Percentiles rank a stretch among this genome's conserved stretches.
Conservation (phyloP, 2,113 vertebrate species). For the Zapus hudsonius region DNA sequence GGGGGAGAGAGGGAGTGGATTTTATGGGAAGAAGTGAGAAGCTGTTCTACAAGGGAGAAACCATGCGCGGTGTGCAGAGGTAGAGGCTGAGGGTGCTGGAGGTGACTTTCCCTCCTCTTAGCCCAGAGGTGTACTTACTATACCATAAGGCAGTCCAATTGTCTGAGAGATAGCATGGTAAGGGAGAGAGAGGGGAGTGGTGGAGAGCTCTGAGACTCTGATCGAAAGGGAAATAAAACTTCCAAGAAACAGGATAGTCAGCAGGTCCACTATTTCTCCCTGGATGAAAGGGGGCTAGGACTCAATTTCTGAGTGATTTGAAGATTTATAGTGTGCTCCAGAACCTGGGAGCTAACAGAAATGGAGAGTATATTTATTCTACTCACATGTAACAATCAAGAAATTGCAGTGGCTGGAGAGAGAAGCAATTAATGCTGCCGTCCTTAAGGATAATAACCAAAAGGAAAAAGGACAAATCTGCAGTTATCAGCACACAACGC, state of each 20-base stretch:
- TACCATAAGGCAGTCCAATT: too few species aligned
- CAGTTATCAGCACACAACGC: background rate
- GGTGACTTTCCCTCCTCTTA: too few species aligned
- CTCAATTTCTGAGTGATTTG: background rate
- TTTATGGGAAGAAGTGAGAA: too few species aligned
- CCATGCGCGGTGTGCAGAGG: too few species aligned
- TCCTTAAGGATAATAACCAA: background rate
- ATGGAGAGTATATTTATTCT: background rate
- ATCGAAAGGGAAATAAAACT: too few species aligned
- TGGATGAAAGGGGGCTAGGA: background rate
- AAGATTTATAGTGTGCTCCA: background rate
- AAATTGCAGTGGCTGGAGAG: background rate
- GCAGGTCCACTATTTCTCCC: background rate
- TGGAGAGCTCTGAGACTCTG: too few species aligned
- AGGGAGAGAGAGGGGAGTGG: too few species aligned
- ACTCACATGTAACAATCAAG: background rate
- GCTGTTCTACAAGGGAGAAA: too few species aligned
- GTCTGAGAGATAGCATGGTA: too few species aligned
- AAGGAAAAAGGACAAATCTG: background rate
- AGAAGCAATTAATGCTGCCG: background rate
- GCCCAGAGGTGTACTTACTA: too few species aligned
- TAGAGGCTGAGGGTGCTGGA: too few species aligned
- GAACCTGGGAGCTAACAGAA: background rate
- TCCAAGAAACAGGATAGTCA: background rate
- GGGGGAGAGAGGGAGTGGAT: too few species aligned